Percentiles rank a stretch among this genome's conserved stretches.
These are phyloP conservation scores for Halocynthia roretzi DNA, from an alignment of 23 tunicate genomes.

Conservation along the genomic window DNA sequence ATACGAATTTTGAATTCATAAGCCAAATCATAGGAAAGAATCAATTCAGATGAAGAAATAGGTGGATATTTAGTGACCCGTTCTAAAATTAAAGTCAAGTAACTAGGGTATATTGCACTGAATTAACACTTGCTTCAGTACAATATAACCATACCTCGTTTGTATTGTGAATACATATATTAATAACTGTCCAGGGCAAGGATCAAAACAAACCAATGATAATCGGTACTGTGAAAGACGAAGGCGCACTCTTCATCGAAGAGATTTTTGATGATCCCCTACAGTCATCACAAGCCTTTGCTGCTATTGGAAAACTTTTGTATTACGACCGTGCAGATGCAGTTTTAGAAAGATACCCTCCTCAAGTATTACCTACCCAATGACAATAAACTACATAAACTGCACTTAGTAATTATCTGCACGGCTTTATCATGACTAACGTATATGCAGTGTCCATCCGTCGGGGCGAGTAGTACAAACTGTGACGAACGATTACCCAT, in stretches of 20 bases:
- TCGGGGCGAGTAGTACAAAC: background rate
- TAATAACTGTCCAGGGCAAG: slow-evolving; percentile 14
- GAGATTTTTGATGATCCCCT: slow-evolving; percentile 24
- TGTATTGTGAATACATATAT: background rate
- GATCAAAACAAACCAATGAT: slow-evolving; percentile 73
- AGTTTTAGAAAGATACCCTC: slow-evolving; percentile 21
- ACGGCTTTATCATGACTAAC: background rate
- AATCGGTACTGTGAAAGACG: slow-evolving; percentile 50
- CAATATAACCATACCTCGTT: no score
- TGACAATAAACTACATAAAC: background rate
- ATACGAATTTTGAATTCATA: no score
- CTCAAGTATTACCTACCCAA: slow-evolving; percentile 12
- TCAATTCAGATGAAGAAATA: no score
- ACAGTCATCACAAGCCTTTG: slow-evolving; percentile 2
- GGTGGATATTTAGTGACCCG: no score
- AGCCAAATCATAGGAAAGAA: no score
- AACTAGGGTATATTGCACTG: no score
- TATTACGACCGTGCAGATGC: slow-evolving; percentile 17
- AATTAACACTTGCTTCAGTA: no score
- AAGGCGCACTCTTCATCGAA: slow-evolving; percentile 46
- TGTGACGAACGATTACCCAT: slow-evolving; percentile 62
- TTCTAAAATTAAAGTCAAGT: no score
- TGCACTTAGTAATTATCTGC: background rate
- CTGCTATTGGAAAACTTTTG: background rate
- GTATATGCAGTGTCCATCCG: background rate